Base-by-base conservation (phyloP, 2,113 vertebrate species). In the Aldabrachelys gigantea region DNA sequence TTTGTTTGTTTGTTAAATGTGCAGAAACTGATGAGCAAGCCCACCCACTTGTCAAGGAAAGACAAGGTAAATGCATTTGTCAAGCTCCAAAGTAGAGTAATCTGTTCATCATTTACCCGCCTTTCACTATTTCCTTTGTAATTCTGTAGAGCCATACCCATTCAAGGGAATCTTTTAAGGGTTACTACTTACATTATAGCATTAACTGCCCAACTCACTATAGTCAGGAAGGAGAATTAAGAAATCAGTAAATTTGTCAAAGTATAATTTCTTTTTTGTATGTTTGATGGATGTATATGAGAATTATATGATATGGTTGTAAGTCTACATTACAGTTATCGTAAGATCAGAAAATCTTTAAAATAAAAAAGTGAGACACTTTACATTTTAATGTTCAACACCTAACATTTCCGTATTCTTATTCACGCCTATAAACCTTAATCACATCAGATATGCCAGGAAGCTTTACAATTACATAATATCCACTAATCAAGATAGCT, bases 261-360 rank as follows among this genome's bases (percentile, higher is more conserved):
- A 65, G 29, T 17, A 65, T 65, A 35, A 65, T 65, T 65, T 16
- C 57, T 59, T n/a, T 65, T 65, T n/a, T 65, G 62, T 17, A 65
- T 65, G 14, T 65, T 65, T 19, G 31, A 65, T 65, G 31, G 31
- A 14, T 65, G 35, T 35, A 65, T 65, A n/a, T 65, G 16, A 57
- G 56, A 13, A 1, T 82, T 65, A 90, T 78, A 89, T 95, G 49
- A 41, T 5, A 75, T 41, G 19, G 22, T 24, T 44, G 38, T 25
- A 75, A 44, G 19, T 22, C 38, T 75, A 86, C 47, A 29, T 44
- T 19, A 54, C 47, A n/a, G 29, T 87, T 29, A 89, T 19, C 47
- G 93, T 75, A 89, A 93, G 76, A 24, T 92, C 49, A 80, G 57
- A 89, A 93, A 95, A 95, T 75, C 72, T 41, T 75, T 41, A 75